phyloP scores from a whole-genome alignment of 2,888 invertebrate genomes.

The Cecidostiba fungosa region DNA sequence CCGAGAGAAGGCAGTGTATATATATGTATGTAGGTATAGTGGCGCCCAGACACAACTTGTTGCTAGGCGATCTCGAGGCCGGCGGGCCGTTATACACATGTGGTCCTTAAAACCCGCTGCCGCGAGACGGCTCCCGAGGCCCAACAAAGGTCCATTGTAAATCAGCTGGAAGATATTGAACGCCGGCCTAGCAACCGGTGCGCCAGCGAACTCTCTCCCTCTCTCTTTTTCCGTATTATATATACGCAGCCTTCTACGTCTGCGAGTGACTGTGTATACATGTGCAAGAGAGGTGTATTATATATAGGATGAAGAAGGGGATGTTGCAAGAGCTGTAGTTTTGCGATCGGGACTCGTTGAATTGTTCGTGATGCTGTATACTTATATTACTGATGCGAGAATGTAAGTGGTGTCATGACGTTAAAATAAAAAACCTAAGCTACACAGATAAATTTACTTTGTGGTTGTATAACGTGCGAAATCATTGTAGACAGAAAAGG shows the following conservation, averaged over 20 bases:
- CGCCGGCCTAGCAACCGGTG: neutral
- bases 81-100: constrained; percentile 67
- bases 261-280: neutral
- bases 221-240: neutral
- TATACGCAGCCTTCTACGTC: neutral
- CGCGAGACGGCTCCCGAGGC: neutral
- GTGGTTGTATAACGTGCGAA: neutral
- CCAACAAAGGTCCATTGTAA: constrained; percentile 48
- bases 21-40: neutral
- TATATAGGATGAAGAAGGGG: neutral
- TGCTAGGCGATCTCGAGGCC: constrained; percentile 71
- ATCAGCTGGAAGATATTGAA: constrained; percentile 28
- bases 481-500: neutral
- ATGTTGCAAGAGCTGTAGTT: neutral
- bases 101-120: neutral
- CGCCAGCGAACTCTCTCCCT: neutral
- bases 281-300: neutral
- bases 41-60: constrained; percentile 66
- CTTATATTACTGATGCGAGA: neutral
- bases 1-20: neutral
- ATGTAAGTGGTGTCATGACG: neutral
- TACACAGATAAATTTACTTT: neutral
- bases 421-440: too few relatives aligned
- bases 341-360: too few relatives aligned
- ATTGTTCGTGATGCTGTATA: neutral